Conservation (phyloP, 1,140 invertebrate species). For the Hetaerina americana region DNA sequence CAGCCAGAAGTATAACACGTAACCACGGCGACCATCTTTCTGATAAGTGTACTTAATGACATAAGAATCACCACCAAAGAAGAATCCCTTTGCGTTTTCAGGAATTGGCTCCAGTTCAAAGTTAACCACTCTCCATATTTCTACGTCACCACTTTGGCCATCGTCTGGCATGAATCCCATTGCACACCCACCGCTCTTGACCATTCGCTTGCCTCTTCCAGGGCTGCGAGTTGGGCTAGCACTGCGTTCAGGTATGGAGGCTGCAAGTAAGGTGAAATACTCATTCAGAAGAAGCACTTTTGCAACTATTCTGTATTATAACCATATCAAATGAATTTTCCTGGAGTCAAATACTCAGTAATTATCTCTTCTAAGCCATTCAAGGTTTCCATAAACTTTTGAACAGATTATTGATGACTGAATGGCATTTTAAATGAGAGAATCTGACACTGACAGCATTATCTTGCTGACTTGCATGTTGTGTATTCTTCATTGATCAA, state of each 20-base stretch:
- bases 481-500: too few species aligned
- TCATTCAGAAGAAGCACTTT: too few species aligned
- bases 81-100: constrained; percentile 42
- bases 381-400: too few species aligned
- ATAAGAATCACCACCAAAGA: constrained; percentile 68
- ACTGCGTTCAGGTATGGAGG: constrained; percentile 18
- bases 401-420: too few species aligned
- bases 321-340: too few species aligned
- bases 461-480: too few species aligned
- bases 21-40: constrained; percentile 32
- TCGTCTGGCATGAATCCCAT: constrained; percentile 60
- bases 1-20: constrained; percentile 65
- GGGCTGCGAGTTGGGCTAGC: constrained; percentile 21
- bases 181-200: constrained; percentile 35
- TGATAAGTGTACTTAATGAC: constrained; percentile 58
- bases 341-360: too few species aligned
- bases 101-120: constrained; percentile 42
- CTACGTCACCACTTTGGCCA: constrained; percentile 38
- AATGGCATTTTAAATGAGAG: too few species aligned
- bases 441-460: too few species aligned
- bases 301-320: too few species aligned
- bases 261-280: constrained; percentile 12
- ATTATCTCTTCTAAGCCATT: too few species aligned
- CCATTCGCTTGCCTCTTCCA: constrained; percentile 21
- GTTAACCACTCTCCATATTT: constrained; percentile 38